Conservation (phyloP, 1,140 invertebrate genomes). For the Pogonomyrmex californicus region DNA sequence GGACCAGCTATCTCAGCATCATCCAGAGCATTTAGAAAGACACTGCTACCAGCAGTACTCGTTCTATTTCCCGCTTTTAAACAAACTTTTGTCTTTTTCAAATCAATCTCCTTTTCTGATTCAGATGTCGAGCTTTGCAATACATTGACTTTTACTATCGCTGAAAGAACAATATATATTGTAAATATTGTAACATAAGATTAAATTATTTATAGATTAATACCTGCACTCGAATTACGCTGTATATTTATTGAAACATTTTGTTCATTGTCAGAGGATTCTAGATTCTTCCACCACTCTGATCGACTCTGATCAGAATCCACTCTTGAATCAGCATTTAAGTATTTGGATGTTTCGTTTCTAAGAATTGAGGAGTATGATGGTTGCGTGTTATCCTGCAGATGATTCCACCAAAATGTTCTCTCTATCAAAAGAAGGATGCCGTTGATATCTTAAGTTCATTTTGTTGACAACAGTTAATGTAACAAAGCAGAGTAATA, state of each 20-base stretch:
- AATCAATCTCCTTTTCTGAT: slow-evolving; percentile 28
- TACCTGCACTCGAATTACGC: not conserved
- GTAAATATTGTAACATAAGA: not conserved
- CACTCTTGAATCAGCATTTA: slow-evolving; percentile 24
- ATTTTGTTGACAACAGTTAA: not conserved
- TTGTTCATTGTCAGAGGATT: not conserved
- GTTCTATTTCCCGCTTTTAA: not conserved
- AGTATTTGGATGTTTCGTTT: slow-evolving; percentile 36
- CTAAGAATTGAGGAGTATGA: not conserved
- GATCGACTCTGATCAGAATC: not conserved
- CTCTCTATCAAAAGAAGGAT: slow-evolving; percentile 8
- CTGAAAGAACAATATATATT: slow-evolving; percentile 29
- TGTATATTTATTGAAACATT: not conserved
- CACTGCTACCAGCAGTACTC: slow-evolving; percentile 2
- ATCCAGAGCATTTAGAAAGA: slow-evolving; percentile 32
- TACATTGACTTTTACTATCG: not conserved
- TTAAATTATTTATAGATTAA: not conserved
- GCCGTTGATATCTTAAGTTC: not conserved
- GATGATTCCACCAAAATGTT: slow-evolving; percentile 63
- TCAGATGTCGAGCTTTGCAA: slow-evolving; percentile 21
- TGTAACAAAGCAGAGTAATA: not conserved
- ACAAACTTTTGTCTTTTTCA: slow-evolving; percentile 13
- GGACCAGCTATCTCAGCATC: no score
- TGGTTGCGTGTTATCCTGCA: slow-evolving; percentile 10
- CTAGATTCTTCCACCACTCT: slow-evolving; percentile 63